Conservation (phyloP, 2,113 vertebrate species). For the Tragelaphus strepsiceros region DNA sequence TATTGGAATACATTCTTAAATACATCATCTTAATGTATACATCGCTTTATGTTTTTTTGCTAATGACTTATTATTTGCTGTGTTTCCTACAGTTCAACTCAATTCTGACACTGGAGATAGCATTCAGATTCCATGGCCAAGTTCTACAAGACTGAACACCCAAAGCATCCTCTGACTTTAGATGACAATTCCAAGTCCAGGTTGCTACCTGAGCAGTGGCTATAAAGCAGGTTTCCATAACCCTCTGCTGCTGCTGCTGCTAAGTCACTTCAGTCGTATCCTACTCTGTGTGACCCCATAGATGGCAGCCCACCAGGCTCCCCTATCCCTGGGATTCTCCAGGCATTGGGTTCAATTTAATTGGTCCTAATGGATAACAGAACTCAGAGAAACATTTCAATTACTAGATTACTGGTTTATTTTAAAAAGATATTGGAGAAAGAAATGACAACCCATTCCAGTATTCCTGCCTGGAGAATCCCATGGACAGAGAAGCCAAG, state of each 20-base stretch:
- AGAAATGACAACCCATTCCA: neutral
- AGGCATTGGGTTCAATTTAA: neutral
- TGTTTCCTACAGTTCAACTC: neutral
- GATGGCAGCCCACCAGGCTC: too few species aligned
- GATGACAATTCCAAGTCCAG: neutral
- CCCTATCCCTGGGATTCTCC: too few species aligned
- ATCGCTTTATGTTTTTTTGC: accelerated
- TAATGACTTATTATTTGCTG: neutral
- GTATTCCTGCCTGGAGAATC: neutral
- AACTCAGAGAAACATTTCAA: neutral
- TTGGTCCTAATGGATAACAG: neutral
- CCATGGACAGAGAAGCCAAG: neutral
- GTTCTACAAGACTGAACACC: neutral
- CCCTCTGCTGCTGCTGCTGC: neutral
- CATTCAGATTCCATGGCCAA: neutral
- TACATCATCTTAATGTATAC: neutral
- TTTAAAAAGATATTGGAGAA: neutral
- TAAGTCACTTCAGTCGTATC: too few species aligned
- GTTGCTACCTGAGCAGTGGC: neutral
- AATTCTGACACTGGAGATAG: neutral
- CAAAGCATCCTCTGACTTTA: neutral
- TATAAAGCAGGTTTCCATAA: neutral
- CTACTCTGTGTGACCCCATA: too few species aligned
- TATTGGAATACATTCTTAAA: neutral
- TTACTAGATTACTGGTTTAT: neutral